These are phyloP conservation scores for Coilia nasus DNA, from an alignment of 2,797 vertebrate species.

Conservation along the genomic window DNA sequence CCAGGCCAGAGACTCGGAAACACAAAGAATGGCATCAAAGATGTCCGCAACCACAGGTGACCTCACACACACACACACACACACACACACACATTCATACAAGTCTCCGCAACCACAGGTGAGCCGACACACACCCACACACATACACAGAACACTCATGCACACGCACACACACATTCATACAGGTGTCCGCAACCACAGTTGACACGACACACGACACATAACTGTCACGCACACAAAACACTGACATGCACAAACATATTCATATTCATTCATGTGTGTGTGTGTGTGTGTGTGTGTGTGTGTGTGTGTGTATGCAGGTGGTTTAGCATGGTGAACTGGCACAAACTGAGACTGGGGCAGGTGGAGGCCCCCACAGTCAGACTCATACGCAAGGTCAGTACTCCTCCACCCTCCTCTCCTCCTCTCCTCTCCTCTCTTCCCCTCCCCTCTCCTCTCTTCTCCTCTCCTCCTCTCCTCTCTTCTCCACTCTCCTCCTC, in stretches of 20 bases:
- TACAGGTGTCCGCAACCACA: neutral
- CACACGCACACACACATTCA: too few species aligned
- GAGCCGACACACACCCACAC: slow-evolving; percentile 18
- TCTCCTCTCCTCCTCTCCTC: too few species aligned
- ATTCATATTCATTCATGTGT: neutral
- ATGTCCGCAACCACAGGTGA: slow-evolving; percentile 82
- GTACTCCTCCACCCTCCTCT: neutral
- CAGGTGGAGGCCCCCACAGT: slow-evolving; percentile 78
- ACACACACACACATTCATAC: too few species aligned
- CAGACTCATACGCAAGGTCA: slow-evolving; percentile 76
- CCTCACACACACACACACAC: slow-evolving; percentile 22
- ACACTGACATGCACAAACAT: too few species aligned
- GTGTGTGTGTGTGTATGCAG: slow-evolving; percentile 53
- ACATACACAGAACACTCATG: neutral
- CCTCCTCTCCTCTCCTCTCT: too few species aligned
- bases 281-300: neutral
- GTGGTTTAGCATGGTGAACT: slow-evolving; percentile 81
- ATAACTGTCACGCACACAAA: too few species aligned
- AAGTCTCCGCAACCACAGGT: neutral
- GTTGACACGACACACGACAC: slow-evolving; percentile 27
- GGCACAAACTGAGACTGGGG: slow-evolving; percentile 78
- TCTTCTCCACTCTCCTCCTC: too few species aligned
- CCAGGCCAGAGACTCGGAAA: slow-evolving; percentile 82
- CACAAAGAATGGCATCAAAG: slow-evolving; percentile 82
- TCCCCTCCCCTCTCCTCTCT: too few species aligned